These are phyloP conservation scores for Halesus radiatus DNA, from an alignment of 1,140 invertebrate genomes.

Conservation along the genomic window DNA sequence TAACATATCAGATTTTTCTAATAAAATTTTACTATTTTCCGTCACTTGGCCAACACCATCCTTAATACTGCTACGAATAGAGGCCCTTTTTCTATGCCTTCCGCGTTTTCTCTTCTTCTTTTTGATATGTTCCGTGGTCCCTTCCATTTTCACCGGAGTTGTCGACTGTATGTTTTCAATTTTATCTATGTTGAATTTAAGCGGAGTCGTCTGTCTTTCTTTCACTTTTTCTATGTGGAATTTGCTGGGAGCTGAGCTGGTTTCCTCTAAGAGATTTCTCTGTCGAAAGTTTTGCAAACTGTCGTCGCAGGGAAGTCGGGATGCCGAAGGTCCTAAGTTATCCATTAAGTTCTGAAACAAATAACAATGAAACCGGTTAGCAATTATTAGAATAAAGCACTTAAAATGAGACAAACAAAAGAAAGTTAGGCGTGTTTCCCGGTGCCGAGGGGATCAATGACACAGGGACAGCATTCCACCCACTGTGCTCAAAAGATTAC, in stretches of 20 bases:
- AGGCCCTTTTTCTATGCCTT: conserved; percentile 9
- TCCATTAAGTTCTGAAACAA: conserved; percentile 32
- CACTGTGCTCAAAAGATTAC: too few species aligned
- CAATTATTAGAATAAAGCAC: too few species aligned
- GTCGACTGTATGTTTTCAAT: background rate
- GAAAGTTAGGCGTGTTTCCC: too few species aligned
- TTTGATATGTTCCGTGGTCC: conserved; percentile 24
- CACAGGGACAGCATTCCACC: too few species aligned
- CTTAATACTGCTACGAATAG: too few species aligned
- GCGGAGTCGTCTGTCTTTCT: background rate
- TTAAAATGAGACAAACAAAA: too few species aligned
- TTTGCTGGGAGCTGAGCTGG: conserved; percentile 13
- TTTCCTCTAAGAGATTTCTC: background rate
- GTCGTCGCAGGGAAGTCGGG: background rate
- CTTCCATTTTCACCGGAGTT: background rate
- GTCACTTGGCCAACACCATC: too few species aligned
- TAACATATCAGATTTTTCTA: too few species aligned
- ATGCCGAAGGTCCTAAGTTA: background rate
- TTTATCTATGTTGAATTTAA: background rate
- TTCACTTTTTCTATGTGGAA: background rate
- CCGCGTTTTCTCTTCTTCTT: conserved; percentile 36
- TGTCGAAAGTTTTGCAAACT: background rate
- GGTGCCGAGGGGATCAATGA: too few species aligned
- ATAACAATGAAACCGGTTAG: background rate
- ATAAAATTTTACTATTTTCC: too few species aligned